Evolutionary conservation across 1,140 invertebrate species (phyloP).

Genomic region (Diorhabda carinulata): DNA sequence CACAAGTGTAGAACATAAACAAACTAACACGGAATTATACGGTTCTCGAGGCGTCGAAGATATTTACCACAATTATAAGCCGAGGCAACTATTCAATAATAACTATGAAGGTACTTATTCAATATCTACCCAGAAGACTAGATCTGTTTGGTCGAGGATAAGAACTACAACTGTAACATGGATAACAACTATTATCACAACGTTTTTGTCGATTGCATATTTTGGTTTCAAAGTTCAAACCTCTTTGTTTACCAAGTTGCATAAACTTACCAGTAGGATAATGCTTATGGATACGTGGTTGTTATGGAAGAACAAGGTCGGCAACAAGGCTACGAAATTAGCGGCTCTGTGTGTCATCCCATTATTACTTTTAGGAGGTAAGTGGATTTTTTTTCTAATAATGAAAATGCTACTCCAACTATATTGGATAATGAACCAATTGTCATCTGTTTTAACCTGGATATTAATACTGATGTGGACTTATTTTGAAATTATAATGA

Average conservation of each 20-base stretch:
- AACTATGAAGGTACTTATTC: conserved; percentile 18
- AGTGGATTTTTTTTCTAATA: conserved; percentile 34
- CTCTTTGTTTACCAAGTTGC: conserved; percentile 27
- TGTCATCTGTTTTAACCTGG: too few species aligned
- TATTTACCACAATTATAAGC: conserved; percentile 1
- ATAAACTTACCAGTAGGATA: conserved; percentile 39
- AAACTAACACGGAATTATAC: conserved; percentile 38
- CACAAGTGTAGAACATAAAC: conserved; percentile 29
- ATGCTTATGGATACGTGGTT: conserved; percentile 52
- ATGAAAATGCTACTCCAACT: too few species aligned
- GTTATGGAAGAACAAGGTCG: conserved; percentile 40
- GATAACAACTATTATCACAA: conserved; percentile 24
- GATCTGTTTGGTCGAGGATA: neutral
- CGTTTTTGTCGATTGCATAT: conserved; percentile 16
- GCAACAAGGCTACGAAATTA: conserved; percentile 31
- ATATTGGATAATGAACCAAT: too few species aligned
- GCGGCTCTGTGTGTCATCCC: conserved; percentile 49
- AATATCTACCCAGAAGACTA: neutral
- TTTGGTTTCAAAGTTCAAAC: conserved; percentile 20
- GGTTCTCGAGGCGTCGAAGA: neutral
- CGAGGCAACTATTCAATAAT: conserved; percentile 23
- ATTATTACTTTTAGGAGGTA: conserved; percentile 50
- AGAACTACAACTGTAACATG: conserved; percentile 13
- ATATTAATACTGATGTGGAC: too few species aligned
- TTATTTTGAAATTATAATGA: too few species aligned